Conservation (phyloP, 64 coral and sea anemone species). For the Pachyseris speciosa region DNA sequence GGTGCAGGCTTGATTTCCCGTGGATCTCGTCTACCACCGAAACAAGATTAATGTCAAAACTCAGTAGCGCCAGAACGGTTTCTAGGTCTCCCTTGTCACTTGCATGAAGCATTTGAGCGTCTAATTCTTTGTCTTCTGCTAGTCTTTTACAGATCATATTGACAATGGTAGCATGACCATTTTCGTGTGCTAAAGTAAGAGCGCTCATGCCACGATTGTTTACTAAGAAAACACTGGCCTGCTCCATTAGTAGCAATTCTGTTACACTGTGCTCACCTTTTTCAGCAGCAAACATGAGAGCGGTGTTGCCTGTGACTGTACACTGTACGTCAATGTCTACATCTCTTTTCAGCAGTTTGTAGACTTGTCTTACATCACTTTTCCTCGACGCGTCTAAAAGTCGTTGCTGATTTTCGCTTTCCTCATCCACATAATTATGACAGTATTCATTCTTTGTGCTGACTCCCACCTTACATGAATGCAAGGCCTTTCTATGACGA, state of each 20-base stretch:
- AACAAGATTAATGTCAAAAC: not conserved
- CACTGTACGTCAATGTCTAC: not conserved
- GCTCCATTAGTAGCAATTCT: slow-evolving; percentile 4
- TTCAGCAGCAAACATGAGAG: slow-evolving; percentile 3
- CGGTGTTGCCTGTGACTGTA: not conserved
- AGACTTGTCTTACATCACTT: not conserved
- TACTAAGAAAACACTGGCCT: not conserved
- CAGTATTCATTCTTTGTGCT: not conserved
- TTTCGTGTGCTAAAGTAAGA: not conserved
- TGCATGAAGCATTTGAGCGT: not conserved
- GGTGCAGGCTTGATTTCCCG: not conserved
- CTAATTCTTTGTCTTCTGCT: not conserved
- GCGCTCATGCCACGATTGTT: slow-evolving; percentile 1
- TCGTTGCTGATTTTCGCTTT: not conserved
- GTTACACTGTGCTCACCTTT: not conserved
- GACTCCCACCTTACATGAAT: not conserved
- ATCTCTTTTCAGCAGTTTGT: not conserved
- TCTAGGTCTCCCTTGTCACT: not conserved
- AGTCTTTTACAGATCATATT: slow-evolving; percentile 1
- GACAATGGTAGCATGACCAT: not conserved
- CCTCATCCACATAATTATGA: not conserved
- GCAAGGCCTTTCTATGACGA: not conserved
- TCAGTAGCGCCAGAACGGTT: slow-evolving; percentile 1
- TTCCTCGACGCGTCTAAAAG: not conserved
- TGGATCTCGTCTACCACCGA: not conserved